Conservation (phyloP, 2,888 invertebrate genomes). For the Selenia dentaria region DNA sequence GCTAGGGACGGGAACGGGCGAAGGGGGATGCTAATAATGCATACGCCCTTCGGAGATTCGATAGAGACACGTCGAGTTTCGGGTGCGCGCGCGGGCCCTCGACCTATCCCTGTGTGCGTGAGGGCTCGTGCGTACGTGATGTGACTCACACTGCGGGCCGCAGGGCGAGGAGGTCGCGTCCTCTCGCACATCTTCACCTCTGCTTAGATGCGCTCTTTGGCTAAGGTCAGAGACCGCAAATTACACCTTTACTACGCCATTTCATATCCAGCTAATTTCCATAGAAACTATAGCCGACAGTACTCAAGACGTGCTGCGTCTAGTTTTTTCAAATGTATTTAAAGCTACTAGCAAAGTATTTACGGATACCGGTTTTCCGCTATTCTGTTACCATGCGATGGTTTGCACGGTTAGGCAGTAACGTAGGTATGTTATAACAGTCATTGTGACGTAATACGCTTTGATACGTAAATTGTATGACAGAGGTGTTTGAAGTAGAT, state of each 20-base stretch:
- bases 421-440: conserved; percentile 53
- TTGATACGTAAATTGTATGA: conserved; percentile 9
- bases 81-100: conserved; percentile 71
- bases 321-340: conserved; percentile 34
- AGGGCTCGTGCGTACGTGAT: conserved; percentile 75
- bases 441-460: conserved; percentile 44
- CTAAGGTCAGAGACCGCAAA: conserved; percentile 60
- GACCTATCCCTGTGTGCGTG: conserved; percentile 54
- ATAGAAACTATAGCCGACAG: conserved; percentile 46
- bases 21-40: conserved; percentile 70
- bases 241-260: conserved; percentile 45
- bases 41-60: conserved; percentile 72
- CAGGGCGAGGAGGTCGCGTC: conserved; percentile 49
- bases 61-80: conserved; percentile 55
- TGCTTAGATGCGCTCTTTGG: conserved; percentile 61
- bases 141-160: conserved; percentile 51
- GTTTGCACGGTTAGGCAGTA: conserved; percentile 41
- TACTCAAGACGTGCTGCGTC: conserved; percentile 49
- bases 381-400: conserved; percentile 65
- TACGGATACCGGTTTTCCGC: conserved; percentile 68
- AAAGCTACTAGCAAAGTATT: conserved; percentile 51
- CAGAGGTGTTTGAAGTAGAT: background rate
- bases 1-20: conserved; percentile 43
- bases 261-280: conserved; percentile 51
- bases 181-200: conserved; percentile 62